Evolutionary conservation across 1,140 invertebrate species (phyloP).

Genomic region (Sitobion miscanthi): DNA sequence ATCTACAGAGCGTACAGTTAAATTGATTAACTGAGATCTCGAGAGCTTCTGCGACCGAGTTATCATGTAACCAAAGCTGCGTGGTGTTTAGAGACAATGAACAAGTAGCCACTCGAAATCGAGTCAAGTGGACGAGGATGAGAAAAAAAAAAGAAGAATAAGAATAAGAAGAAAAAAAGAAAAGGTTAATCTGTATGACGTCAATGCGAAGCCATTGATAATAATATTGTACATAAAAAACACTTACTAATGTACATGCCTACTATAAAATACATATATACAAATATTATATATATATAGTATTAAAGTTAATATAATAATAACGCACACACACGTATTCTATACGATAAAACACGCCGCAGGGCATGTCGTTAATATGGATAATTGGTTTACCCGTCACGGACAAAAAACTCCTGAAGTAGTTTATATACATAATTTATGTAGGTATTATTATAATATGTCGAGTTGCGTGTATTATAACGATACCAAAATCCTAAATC

Average conservation of each 20-base stretch:
- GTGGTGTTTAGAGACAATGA: background rate
- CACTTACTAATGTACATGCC: background rate
- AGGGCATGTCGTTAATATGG: background rate
- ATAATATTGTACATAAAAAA: background rate
- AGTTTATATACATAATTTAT: background rate
- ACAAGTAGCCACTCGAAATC: conserved; percentile 1
- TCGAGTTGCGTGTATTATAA: background rate
- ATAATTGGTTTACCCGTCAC: background rate
- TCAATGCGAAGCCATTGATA: conserved; percentile 34
- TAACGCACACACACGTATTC: background rate
- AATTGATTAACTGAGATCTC: background rate
- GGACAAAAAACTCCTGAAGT: background rate
- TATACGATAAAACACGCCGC: background rate
- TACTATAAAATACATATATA: background rate
- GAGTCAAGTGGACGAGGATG: background rate
- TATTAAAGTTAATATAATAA: background rate
- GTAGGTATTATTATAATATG: background rate
- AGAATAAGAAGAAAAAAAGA: background rate
- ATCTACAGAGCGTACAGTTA: background rate
- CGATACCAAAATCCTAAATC: background rate
- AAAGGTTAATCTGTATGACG: conserved; percentile 21
- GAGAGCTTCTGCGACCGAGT: conserved; percentile 3
- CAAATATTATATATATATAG: background rate
- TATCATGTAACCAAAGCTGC: background rate
- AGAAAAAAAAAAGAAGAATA: background rate